Base-by-base conservation (phyloP, 2,113 vertebrate species). In the Myotis brandtii region DNA sequence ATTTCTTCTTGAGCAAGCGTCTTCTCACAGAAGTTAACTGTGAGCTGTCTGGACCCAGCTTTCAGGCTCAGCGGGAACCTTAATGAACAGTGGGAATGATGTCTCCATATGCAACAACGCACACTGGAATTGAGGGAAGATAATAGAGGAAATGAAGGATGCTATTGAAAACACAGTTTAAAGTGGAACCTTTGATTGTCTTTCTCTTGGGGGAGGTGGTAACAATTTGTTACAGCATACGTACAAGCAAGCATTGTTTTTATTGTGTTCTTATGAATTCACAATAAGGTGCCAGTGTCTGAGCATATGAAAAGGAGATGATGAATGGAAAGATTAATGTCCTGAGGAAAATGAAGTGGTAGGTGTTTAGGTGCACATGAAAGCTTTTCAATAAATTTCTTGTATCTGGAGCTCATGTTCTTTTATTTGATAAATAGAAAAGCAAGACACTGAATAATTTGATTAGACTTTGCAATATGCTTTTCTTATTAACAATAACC, bases 271-370 rank as follows among this genome's bases (percentile, higher is more conserved):
- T 94, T 95, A 95, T 82, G 91, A 95, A 94, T 89, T 76, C 96
- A 43, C 72, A 82, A 96, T 94, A 96, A 97, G 82, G 25, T 75
- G 59, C 7, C 72, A 82, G 30, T 20, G 37, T 86, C 54, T 86
- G 88, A 96, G 85, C 21, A 76, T 83, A 94, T 59, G 80, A 93
- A 90, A 96, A 81, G 88, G 37, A n/a, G 21, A 82, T 87, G 86
- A 93, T 88, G 84, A 95, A 86, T 77, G 62, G 79, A 88, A 95
- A 96, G 97, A 97, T 96, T 94, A 95, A 95, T 89, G 34, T 96
- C 72, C 67, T 87, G 17, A 67, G 86, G 94, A 96, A 97, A 95
- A 96, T 95, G 73, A 96, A 96, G 75, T 30, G 40, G 48, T 80
- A 73, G 48, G 27, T 93, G 54, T 88, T 92, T 52, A 93, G 72